Percentiles rank a stretch among this genome's conserved stretches.
phyloP scores from a whole-genome alignment of 2,888 invertebrate species.

The Hirudinaria manillensis region DNA sequence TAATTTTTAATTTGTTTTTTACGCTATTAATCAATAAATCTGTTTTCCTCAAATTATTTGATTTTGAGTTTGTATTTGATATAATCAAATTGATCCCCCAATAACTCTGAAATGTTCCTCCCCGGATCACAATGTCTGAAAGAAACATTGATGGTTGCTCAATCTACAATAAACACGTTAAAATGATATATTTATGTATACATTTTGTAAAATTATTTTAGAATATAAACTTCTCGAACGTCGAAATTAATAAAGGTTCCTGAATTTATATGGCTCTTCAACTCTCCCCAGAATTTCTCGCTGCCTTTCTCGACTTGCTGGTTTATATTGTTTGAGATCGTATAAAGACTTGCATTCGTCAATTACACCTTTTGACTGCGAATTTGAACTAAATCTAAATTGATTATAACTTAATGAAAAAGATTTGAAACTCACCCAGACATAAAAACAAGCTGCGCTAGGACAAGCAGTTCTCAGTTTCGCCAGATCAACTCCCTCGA shows the following conservation, averaged over 20 bases:
- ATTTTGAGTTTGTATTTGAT: too few relatives aligned
- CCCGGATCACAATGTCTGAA: too few relatives aligned
- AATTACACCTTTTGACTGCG: conserved; percentile 31
- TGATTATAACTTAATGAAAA: background rate
- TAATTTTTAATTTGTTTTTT: too few relatives aligned
- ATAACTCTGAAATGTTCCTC: too few relatives aligned
- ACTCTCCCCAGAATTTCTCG: conserved; percentile 29
- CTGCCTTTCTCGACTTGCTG: conserved; percentile 31
- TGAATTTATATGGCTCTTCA: conserved; percentile 21
- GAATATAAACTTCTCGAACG: background rate
- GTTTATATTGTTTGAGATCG: background rate
- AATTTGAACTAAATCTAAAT: background rate
- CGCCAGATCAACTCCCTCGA: conserved; percentile 42
- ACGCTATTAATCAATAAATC: too few relatives aligned
- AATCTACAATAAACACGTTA: background rate
- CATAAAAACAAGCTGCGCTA: conserved; percentile 47
- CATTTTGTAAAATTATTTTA: background rate
- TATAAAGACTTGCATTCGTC: conserved; percentile 22
- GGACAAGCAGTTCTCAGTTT: conserved; percentile 44
- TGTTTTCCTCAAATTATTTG: too few relatives aligned
- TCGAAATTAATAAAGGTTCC: conserved; percentile 10
- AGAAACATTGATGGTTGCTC: too few relatives aligned
- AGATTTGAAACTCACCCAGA: conserved; percentile 44
- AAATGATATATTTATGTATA: background rate
- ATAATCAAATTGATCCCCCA: too few relatives aligned